These are phyloP conservation scores for Orchesella cincta DNA, from an alignment of 1,140 invertebrate species.

Conservation along the genomic window DNA sequence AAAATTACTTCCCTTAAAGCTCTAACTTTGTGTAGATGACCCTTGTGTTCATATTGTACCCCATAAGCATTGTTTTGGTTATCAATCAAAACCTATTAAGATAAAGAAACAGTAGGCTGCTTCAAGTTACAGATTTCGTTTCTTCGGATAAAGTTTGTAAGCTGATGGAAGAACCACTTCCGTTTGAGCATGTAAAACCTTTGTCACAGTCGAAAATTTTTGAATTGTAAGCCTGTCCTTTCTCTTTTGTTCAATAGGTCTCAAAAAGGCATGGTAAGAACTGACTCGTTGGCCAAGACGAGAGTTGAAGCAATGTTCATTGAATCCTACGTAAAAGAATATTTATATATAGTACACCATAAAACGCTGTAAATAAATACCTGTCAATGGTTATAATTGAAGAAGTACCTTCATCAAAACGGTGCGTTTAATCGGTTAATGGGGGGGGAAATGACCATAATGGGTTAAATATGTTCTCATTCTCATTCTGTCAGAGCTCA, in stretches of 20 bases:
- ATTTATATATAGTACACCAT: no score
- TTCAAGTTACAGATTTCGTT: neutral
- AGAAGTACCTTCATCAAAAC: no score
- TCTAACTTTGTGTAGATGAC: conserved; percentile 11
- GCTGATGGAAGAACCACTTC: neutral
- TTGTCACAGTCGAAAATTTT: conserved; percentile 26
- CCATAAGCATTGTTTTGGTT: conserved; percentile 40
- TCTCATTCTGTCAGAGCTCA: no score
- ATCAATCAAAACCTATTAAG: conserved; percentile 41
- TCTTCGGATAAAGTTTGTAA: neutral
- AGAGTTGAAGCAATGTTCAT: conserved; percentile 35
- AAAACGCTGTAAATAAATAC: no score
- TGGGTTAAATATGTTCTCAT: no score
- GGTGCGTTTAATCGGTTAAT: no score
- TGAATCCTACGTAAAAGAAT: conserved; percentile 32
- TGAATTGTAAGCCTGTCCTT: neutral
- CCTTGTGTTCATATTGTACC: conserved; percentile 43
- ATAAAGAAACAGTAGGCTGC: no score
- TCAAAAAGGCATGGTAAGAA: conserved; percentile 41
- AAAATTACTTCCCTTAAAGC: conserved; percentile 47
- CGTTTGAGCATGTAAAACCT: neutral
- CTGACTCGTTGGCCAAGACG: conserved; percentile 37
- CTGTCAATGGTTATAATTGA: no score
- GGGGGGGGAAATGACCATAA: no score
- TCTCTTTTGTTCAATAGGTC: neutral